Conservation (phyloP, 1,140 invertebrate species). For the Asbolus verrucosus region DNA sequence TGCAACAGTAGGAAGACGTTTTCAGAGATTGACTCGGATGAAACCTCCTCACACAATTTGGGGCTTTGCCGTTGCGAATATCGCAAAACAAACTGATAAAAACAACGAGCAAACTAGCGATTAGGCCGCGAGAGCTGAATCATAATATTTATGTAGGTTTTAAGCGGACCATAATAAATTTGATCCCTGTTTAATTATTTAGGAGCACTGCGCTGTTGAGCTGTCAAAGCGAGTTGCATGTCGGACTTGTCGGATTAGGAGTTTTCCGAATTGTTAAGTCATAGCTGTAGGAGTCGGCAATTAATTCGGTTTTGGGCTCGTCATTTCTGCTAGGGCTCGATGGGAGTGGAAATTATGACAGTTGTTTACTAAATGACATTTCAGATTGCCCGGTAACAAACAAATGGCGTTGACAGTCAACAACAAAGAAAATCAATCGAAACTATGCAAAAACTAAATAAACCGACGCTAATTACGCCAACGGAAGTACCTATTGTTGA, state of each 20-base stretch:
- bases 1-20: too few species aligned
- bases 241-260: neutral
- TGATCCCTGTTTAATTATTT: conserved; percentile 27
- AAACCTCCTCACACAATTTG: too few species aligned
- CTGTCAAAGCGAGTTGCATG: conserved; percentile 13
- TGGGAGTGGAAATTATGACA: conserved; percentile 48
- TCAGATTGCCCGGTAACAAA: conserved; percentile 63
- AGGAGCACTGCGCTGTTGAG: conserved; percentile 16
- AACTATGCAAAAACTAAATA: conserved; percentile 39
- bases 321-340: conserved; percentile 21
- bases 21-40: too few species aligned
- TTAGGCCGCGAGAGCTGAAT: conserved; percentile 6
- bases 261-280: conserved; percentile 9
- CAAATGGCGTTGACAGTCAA: conserved; percentile 63
- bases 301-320: conserved; percentile 22
- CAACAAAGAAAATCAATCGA: conserved; percentile 59
- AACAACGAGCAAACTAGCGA: too few species aligned
- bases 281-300: conserved; percentile 14
- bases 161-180: conserved; percentile 24
- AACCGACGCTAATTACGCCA: conserved; percentile 23
- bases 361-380: conserved; percentile 63
- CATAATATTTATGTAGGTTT: conserved; percentile 12
- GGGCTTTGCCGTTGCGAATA: neutral
- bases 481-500: conserved; percentile 58
- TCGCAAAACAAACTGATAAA: neutral